Evolutionary conservation across 2,888 invertebrate species (phyloP).

Genomic region (Melieria omissa): DNA sequence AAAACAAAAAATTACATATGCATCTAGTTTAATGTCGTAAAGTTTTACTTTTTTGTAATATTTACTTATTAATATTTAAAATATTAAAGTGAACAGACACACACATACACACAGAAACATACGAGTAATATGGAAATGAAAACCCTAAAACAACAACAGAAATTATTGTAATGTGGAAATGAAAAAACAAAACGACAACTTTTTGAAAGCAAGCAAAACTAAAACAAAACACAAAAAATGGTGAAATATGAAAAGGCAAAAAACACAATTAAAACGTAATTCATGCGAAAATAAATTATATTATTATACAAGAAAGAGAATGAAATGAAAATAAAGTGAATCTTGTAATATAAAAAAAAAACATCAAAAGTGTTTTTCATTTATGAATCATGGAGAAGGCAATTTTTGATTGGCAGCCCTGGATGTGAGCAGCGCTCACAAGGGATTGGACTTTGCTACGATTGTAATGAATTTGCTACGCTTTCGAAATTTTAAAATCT

Average conservation of each 20-base stretch:
- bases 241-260: conserved; percentile 22
- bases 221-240: conserved; percentile 23
- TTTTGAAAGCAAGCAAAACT: conserved; percentile 32
- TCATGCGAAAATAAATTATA: conserved; percentile 53
- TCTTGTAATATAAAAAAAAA: conserved; percentile 63
- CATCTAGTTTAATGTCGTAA: conserved; percentile 65
- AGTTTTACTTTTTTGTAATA: conserved; percentile 62
- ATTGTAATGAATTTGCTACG: too few species aligned
- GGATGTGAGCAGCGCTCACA: background rate
- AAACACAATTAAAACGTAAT: conserved; percentile 32
- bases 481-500: too few species aligned
- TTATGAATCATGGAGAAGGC: background rate
- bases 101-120: conserved; percentile 20
- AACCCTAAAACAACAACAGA: conserved; percentile 27
- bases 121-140: conserved; percentile 45
- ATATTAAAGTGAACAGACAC: conserved; percentile 47
- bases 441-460: too few species aligned
- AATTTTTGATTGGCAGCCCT: background rate
- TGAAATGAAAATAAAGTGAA: conserved; percentile 59
- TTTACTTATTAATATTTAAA: conserved; percentile 57
- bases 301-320: conserved; percentile 61
- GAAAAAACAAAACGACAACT: conserved; percentile 29
- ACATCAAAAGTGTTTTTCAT: conserved; percentile 25
- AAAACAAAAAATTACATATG: conserved; percentile 52
- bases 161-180: conserved; percentile 45